Percentiles rank a stretch among this genome's conserved stretches.
Evolutionary conservation across 2,113 vertebrate genomes (phyloP).

Genomic region (Ameiurus melas): DNA sequence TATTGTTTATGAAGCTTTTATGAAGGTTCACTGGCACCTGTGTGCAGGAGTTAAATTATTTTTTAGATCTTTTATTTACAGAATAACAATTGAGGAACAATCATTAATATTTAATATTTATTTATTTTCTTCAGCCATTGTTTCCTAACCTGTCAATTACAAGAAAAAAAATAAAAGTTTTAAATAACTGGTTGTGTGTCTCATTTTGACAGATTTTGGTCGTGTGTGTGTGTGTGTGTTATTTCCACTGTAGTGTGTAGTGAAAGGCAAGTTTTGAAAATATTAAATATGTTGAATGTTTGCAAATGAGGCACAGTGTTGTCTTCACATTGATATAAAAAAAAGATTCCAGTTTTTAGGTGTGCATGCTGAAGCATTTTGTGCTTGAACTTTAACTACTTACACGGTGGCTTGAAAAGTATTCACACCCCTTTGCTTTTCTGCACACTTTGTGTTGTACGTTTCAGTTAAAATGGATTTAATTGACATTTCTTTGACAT

Average conservation of each 20-base stretch:
- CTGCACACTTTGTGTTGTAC: background rate
- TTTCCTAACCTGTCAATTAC: conserved; percentile 79
- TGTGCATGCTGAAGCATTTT: background rate
- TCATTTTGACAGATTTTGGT: background rate
- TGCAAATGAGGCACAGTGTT: background rate
- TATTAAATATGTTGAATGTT: background rate
- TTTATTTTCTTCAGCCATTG: conserved; percentile 78
- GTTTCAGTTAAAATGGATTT: background rate
- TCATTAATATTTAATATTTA: conserved; percentile 72
- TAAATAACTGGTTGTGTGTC: conserved; percentile 60
- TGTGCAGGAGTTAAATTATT: conserved; percentile 70
- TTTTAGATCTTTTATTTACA: conserved; percentile 77
- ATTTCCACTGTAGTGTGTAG: background rate
- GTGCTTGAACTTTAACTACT: background rate
- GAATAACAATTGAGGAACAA: conserved; percentile 65
- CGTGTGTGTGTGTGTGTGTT: background rate
- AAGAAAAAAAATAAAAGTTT: conserved; percentile 77
- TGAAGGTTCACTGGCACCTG: conserved; percentile 64
- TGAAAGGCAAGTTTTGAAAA: background rate
- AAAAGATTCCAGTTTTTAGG: background rate
- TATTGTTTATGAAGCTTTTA: conserved; percentile 51
- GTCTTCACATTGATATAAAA: background rate
- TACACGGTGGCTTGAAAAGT: background rate
- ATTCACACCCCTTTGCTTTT: background rate
- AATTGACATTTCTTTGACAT: background rate